Base-by-base conservation (phyloP, 2,888 invertebrate genomes). In the Tanypteryx hageni region DNA sequence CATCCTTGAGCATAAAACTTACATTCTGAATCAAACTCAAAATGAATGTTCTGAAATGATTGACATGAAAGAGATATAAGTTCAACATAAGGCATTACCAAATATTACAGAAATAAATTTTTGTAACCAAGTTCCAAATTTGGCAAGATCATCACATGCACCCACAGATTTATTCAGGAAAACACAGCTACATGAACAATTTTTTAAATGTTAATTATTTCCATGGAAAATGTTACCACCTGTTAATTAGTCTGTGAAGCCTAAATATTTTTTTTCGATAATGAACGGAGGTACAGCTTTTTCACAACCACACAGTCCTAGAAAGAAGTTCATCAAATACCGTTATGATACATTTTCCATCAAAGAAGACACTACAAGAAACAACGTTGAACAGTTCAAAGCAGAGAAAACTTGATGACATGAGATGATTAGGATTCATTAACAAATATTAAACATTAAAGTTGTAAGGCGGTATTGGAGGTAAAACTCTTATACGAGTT, bases 131-230 rank as follows among this genome's bases (percentile, higher is more conserved):
- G 44, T 44, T 68, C 56, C 61, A 61, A 16, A 61, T 89, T 68
- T 64, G 89, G 89, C 18, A 31, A 89, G 76, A 64, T 89, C 89
- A 89, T 68, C 68, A 89, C 89, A 89, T n/a, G 10, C 89, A 89
- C 64, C 44, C 64, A 68, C 56, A 89, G 61, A 64, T 89, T 89
- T 64, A n/a, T 64, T 89, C 89, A 89, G 18, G 89, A 44, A 89
- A 89, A 89, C 16, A 89, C 89, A 18, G 89, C 89, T 89, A 86
- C 89, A 89, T 64, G 64, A 89, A 64, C 61, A 31, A 27, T 64
- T 56, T 61, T 56, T 44, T 76, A 27, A 44, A 44, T n/a, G 68
- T 27, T 44, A 89, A 89, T 64, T 44, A 89, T 64, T 64, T 22
- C 18, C 64, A 89, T 31, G 14, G 64, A 86, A 89, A 89, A 89